These are phyloP conservation scores for Pseudococcus longispinus DNA, from an alignment of 2,888 invertebrate genomes.

Conservation along the genomic window DNA sequence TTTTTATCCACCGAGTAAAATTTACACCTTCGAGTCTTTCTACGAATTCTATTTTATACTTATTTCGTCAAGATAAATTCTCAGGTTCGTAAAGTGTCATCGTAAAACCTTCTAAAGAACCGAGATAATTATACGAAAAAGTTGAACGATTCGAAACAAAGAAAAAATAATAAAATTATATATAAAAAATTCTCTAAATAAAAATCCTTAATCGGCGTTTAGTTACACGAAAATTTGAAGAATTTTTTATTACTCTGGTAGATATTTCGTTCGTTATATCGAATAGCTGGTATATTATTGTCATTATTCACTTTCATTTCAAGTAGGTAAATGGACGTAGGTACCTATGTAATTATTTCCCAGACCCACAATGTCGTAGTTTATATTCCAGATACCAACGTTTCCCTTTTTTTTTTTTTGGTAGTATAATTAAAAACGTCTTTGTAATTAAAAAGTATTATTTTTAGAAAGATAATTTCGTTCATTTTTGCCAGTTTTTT, in stretches of 20 bases:
- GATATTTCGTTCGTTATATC: not conserved
- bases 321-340: not conserved
- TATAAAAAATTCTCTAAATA: not conserved
- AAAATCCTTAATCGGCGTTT: not conserved
- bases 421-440: not conserved
- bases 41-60: no score
- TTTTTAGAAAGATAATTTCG: constrained; percentile 35
- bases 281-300: not conserved
- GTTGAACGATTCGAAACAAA: not conserved
- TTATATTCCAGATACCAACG: not conserved
- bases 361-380: not conserved
- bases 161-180: not conserved
- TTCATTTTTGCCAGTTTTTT: constrained; percentile 36
- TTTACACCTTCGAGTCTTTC: no score
- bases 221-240: not conserved
- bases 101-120: not conserved
- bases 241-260: not conserved
- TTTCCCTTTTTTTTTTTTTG: not conserved
- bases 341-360: not conserved
- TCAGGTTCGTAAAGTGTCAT: not conserved
- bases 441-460: not conserved
- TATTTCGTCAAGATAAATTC: not conserved
- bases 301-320: not conserved
- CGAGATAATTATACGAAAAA: not conserved
- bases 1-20: no score